Evolutionary conservation across 2,113 vertebrate species (phyloP).

Genomic region (Oxygymnocypris stewartii): DNA sequence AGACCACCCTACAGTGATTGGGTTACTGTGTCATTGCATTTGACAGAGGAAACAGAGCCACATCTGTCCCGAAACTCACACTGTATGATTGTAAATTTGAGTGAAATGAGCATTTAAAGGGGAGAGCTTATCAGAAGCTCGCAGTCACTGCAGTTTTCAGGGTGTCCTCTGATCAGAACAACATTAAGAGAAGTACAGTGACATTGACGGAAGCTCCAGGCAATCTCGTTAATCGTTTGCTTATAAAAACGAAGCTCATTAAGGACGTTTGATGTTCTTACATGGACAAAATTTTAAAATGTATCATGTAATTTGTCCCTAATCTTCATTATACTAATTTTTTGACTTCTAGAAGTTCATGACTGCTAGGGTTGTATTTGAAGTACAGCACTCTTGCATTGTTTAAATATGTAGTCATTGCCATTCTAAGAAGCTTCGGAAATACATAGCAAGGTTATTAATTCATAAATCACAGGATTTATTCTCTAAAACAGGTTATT

Average conservation of each 20-base stretch:
- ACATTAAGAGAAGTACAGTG: not conserved
- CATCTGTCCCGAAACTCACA: not conserved
- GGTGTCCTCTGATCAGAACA: constrained; percentile 19
- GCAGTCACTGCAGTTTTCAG: not conserved
- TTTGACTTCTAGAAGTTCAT: not conserved
- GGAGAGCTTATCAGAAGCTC: constrained; percentile 12
- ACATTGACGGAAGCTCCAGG: constrained; percentile 19
- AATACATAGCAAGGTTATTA: not conserved
- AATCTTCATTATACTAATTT: not conserved
- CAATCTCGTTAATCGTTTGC: constrained; percentile 5
- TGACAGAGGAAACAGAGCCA: not conserved
- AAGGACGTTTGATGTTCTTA: not conserved
- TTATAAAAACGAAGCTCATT: not conserved
- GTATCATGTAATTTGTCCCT: not conserved
- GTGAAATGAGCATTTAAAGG: not conserved
- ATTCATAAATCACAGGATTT: constrained; percentile 19
- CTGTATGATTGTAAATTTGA: not conserved
- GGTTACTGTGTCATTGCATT: constrained; percentile 43
- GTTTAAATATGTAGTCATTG: not conserved
- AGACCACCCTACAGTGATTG: constrained; percentile 25
- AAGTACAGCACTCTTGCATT: not conserved
- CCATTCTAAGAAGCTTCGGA: not conserved
- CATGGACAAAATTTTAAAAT: not conserved
- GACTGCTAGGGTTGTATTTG: not conserved
- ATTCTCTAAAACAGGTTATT: not conserved